A percentile compares a stretch with the other conserved stretches of the same genome.
Conservation (phyloP, 2,888 invertebrate species). For the Acleris laterana region DNA sequence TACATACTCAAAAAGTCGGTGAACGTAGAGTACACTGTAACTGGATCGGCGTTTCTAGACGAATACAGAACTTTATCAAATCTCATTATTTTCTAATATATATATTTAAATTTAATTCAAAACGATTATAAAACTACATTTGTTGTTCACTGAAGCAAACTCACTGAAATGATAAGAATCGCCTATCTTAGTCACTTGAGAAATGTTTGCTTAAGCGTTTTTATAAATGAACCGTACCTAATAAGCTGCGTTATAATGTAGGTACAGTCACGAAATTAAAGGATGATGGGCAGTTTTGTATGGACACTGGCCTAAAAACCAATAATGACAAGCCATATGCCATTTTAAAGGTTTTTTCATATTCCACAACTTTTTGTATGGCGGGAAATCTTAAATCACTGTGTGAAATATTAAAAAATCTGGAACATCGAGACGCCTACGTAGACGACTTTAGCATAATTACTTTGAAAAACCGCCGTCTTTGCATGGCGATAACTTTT, state of each 20-base stretch:
- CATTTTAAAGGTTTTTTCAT: too few relatives aligned
- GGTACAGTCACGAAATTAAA: too few relatives aligned
- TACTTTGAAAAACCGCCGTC: too few relatives aligned
- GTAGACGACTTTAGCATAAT: too few relatives aligned
- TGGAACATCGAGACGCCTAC: too few relatives aligned
- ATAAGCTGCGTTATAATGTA: neutral
- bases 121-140: neutral
- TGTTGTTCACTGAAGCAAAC: conserved; percentile 12
- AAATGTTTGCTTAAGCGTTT: conserved; percentile 10
- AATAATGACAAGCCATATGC: too few relatives aligned
- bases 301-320: too few relatives aligned
- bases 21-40: conserved; percentile 31
- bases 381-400: too few relatives aligned
- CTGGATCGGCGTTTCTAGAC: conserved; percentile 22
- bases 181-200: conserved; percentile 17
- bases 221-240: neutral
- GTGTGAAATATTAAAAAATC: too few relatives aligned
- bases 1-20: conserved; percentile 26
- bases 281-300: too few relatives aligned
- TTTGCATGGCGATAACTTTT: too few relatives aligned
- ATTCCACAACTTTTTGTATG: too few relatives aligned
- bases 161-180: conserved; percentile 18
- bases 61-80: conserved; percentile 30
- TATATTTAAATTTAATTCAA: neutral
- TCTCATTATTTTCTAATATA: conserved; percentile 10